These are phyloP conservation scores for Cyclina sinensis DNA, from an alignment of 1,140 invertebrate genomes.

Conservation along the genomic window DNA sequence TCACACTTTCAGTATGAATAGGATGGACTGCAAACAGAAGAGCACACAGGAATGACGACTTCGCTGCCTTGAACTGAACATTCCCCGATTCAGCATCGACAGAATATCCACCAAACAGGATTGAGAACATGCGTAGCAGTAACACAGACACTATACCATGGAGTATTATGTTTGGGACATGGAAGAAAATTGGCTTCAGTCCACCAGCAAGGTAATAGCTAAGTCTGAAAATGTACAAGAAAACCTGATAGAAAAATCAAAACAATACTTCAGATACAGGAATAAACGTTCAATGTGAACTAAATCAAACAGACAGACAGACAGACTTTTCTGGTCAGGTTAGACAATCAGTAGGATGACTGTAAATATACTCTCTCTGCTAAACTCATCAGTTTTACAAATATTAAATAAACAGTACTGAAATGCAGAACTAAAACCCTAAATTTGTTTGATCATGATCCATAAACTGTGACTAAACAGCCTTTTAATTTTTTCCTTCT, in stretches of 20 bases:
- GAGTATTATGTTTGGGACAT: slow-evolving; percentile 87
- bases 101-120: slow-evolving; percentile 74
- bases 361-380: too few species aligned
- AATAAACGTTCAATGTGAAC: too few species aligned
- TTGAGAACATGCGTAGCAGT: slow-evolving; percentile 87
- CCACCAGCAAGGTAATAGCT: slow-evolving; percentile 89
- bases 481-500: too few species aligned
- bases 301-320: too few species aligned
- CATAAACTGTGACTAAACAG: too few species aligned
- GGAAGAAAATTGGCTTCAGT: slow-evolving; percentile 88
- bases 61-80: slow-evolving; percentile 71
- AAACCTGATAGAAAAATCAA: too few species aligned
- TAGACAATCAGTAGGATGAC: too few species aligned
- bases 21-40: slow-evolving; percentile 97
- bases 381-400: too few species aligned
- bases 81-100: slow-evolving; percentile 43
- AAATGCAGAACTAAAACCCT: too few species aligned
- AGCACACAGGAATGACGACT: slow-evolving; percentile 89
- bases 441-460: too few species aligned
- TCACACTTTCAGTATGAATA: slow-evolving; percentile 98
- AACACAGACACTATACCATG: slow-evolving; percentile 86
- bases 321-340: neutral
- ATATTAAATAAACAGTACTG: too few species aligned
- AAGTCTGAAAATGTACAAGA: slow-evolving; percentile 89
- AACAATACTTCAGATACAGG: too few species aligned